Base-by-base conservation (phyloP, 2,113 vertebrate species). In the Maccullochella peelii region DNA sequence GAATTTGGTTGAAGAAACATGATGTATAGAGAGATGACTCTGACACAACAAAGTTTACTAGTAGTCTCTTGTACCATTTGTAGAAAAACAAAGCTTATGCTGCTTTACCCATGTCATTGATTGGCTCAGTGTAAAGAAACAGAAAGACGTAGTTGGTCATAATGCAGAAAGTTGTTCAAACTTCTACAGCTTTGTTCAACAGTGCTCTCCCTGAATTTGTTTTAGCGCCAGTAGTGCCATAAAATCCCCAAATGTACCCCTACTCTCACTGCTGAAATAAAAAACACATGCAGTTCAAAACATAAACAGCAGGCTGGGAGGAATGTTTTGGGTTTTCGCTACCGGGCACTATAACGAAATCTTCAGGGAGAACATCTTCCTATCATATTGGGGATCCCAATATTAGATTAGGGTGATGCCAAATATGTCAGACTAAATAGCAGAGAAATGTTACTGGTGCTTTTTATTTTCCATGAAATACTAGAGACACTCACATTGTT, bases 101-200 rank as follows among this genome's bases (percentile, higher is more conserved):
- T 11, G 8, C 63, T 62, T 2, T 21, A 58, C n/a, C 65, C 57
- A 30, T n/a, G 44, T n/a, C 33, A 11, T 1, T 36, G 40, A 57
- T 18, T 38, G 12, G 15, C 62, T 42, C 38, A 23, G 20, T 50
- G n/a, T 27, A 67, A 9, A 1, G 36, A 52, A 69, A 36, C 52
- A 44, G 3, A 40, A 58, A 40, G 21, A 42, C 4, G 2, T 0
- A 27, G 27, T 16, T 11, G 18, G 55, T 20, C 27, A 23, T 81
- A 12, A 33, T 77, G 62, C 62, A 57, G 49, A 63, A 75, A 75
- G 63, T 82, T 82, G 18, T 58, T 69, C 49, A 70, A 69, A 77
- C 63, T 80, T 80, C 36, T 36, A 4, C 18, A 72, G 61, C 58
- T 80, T 47, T 49, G 14, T 25, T 44, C 6, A 42, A 44, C 16